Conservation (phyloP, 35 echinoderm and acorn worm genomes). For the Strongylocentrotus purpuratus region DNA sequence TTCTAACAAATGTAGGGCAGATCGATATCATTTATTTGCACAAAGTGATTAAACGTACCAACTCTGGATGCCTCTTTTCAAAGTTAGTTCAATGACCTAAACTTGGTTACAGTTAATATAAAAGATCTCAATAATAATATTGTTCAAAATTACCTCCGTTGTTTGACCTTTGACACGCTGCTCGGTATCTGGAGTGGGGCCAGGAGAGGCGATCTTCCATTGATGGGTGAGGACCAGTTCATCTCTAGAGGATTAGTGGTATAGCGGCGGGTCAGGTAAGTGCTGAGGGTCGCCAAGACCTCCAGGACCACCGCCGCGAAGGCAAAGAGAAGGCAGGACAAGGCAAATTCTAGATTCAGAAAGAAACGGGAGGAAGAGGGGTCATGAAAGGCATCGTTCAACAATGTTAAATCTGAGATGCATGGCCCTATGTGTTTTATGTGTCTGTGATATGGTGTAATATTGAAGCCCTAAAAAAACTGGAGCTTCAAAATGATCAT, state of each 20-base stretch:
- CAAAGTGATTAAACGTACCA: too few species aligned
- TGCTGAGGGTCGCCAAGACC: not conserved
- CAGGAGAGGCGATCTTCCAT: conserved; percentile 7
- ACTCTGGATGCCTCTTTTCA: too few species aligned
- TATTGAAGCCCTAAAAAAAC: too few species aligned
- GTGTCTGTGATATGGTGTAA: too few species aligned
- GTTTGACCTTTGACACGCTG: conserved; percentile 26
- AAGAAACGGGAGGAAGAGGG: not conserved
- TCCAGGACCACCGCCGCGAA: not conserved
- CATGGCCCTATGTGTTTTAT: too few species aligned
- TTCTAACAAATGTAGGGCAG: too few species aligned
- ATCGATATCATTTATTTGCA: too few species aligned
- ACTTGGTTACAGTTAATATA: too few species aligned
- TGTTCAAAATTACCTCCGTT: not conserved
- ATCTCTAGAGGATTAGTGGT: conserved; percentile 36
- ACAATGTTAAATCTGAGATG: too few species aligned
- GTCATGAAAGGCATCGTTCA: too few species aligned
- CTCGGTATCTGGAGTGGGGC: conserved; percentile 38
- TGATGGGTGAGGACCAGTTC: conserved; percentile 29
- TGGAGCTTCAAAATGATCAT: too few species aligned
- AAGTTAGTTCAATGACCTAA: too few species aligned
- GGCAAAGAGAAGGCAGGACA: conserved; percentile 28
- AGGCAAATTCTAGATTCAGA: not conserved
- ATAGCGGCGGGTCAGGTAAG: conserved; percentile 2
- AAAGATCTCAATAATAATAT: not conserved